Evolutionary conservation across 2,113 vertebrate genomes (phyloP).

Genomic region (Paracanthobrama guichenoti): DNA sequence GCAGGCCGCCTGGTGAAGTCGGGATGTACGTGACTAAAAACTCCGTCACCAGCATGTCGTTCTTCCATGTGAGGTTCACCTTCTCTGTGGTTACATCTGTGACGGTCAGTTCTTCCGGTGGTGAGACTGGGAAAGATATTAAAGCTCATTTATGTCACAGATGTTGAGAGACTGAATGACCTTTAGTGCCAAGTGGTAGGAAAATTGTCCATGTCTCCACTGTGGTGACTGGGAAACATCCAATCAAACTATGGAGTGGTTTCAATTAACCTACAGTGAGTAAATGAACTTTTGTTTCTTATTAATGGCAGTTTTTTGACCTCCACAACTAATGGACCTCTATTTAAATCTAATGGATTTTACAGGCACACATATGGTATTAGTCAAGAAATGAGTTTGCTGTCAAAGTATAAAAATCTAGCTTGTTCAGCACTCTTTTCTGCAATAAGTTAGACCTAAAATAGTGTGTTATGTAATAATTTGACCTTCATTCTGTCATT

Average conservation of each 20-base stretch:
- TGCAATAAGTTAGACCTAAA: not conserved
- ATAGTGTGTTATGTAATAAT: not conserved
- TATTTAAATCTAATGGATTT: slow-evolving; percentile 9
- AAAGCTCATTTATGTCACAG: not conserved
- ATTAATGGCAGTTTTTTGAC: not conserved
- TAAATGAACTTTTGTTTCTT: not conserved
- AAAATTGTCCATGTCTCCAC: not conserved
- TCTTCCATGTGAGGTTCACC: slow-evolving; percentile 87
- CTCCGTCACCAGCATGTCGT: slow-evolving; percentile 86
- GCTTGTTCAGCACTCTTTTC: not conserved
- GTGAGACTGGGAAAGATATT: slow-evolving; percentile 79
- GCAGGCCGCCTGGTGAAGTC: slow-evolving; percentile 81
- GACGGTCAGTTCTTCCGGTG: slow-evolving; percentile 85
- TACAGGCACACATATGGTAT: slow-evolving; percentile 12
- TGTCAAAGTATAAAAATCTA: not conserved
- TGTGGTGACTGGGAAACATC: not conserved
- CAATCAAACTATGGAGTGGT: not conserved
- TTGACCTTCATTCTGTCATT: too few relatives aligned
- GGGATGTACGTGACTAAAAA: slow-evolving; percentile 87
- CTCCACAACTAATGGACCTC: not conserved
- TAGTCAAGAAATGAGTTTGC: not conserved
- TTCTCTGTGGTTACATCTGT: slow-evolving; percentile 84
- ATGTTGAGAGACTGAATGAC: not conserved
- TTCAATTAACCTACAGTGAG: not conserved
- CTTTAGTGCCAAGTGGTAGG: not conserved